Percentiles rank a stretch among this genome's conserved stretches.
These are phyloP conservation scores for Remorina albescens DNA, from an alignment of 2,797 vertebrate genomes.

Conservation along the genomic window DNA sequence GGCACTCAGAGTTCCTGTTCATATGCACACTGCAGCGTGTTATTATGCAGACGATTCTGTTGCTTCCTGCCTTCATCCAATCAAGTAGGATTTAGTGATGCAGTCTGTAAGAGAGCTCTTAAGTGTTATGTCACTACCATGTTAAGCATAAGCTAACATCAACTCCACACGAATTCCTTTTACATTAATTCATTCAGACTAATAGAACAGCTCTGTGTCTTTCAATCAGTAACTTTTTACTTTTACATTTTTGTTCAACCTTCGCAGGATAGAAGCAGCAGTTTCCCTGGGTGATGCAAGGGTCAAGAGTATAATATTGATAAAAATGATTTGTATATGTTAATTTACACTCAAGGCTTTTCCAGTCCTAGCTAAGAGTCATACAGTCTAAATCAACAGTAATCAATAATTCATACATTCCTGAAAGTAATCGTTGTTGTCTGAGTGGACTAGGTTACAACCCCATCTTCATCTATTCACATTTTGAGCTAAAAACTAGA, in stretches of 20 bases:
- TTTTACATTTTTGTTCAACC: neutral
- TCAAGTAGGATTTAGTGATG: constrained; percentile 52
- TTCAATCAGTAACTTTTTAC: neutral
- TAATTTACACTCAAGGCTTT: no score
- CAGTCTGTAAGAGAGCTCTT: constrained; percentile 38
- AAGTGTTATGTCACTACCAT: constrained; percentile 62
- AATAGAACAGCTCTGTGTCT: constrained; percentile 9
- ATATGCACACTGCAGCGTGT: constrained; percentile 35
- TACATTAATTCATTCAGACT: constrained; percentile 43
- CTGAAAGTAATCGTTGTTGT: neutral
- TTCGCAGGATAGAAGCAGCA: neutral
- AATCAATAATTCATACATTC: neutral
- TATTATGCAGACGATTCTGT: constrained; percentile 52
- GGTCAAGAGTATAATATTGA: neutral
- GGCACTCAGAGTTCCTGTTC: constrained; percentile 21
- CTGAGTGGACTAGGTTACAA: neutral
- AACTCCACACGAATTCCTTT: constrained; percentile 43
- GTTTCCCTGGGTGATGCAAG: neutral
- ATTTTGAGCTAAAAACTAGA: neutral
- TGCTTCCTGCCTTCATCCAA: constrained; percentile 42
- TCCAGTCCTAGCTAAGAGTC: neutral
- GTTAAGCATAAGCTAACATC: constrained; percentile 55
- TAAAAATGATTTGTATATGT: neutral
- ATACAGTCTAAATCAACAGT: neutral
- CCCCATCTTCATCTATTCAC: neutral